These are phyloP conservation scores for Poeciliopsis retropinna DNA, from an alignment of 2,113 vertebrate species.

Conservation along the genomic window DNA sequence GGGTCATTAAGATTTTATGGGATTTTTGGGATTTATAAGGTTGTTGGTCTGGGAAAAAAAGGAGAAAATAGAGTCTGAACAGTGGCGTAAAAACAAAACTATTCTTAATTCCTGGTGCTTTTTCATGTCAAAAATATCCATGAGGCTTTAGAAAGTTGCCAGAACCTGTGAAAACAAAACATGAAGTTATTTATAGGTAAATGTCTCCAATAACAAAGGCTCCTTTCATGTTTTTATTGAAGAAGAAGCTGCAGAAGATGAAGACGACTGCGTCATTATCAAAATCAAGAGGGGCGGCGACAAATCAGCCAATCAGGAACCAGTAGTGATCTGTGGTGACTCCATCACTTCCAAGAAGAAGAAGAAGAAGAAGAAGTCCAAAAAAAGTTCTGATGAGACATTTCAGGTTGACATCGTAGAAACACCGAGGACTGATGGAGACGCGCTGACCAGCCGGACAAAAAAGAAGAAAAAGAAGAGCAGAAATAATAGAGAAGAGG, in stretches of 20 bases:
- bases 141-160: too few species aligned
- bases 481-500: constrained; percentile 13
- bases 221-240: too few species aligned
- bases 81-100: too few species aligned
- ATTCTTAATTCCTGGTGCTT: too few species aligned
- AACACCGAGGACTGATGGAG: background rate
- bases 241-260: background rate
- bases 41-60: too few species aligned
- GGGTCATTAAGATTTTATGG: too few species aligned
- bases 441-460: constrained; percentile 18
- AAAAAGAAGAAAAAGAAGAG: constrained; percentile 43
- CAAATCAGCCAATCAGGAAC: background rate
- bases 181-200: too few species aligned
- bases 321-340: rapidly evolving
- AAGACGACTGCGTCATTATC: constrained; percentile 25
- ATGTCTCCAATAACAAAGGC: too few species aligned
- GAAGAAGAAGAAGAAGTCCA: constrained; percentile 38
- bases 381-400: background rate
- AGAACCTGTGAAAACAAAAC: too few species aligned
- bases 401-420: background rate
- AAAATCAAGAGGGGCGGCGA: constrained; percentile 19
- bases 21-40: too few species aligned
- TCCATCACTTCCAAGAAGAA: constrained; percentile 42
- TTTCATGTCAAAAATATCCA: too few species aligned
- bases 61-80: too few species aligned